phyloP scores from a whole-genome alignment of 2,113 vertebrate species.

The Oryzias woworae region DNA sequence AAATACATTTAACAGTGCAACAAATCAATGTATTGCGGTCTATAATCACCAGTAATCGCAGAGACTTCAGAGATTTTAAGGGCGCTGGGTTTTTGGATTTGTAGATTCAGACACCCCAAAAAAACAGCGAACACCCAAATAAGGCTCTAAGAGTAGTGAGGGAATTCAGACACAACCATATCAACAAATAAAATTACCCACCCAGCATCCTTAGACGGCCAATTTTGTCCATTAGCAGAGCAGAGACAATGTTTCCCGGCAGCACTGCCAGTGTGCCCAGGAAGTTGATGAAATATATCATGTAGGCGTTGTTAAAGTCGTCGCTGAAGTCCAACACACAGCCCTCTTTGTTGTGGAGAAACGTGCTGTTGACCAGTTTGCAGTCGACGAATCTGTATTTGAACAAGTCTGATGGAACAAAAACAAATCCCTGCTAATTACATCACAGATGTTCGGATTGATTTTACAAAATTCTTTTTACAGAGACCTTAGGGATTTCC shows the following conservation, averaged over 20 bases:
- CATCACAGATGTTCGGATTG: too few relatives aligned
- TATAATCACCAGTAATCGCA: too few relatives aligned
- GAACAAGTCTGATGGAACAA: constrained; percentile 83
- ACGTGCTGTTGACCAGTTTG: constrained; percentile 90
- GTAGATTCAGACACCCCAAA: too few relatives aligned
- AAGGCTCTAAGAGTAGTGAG: too few relatives aligned
- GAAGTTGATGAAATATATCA: constrained; percentile 99
- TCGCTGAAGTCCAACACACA: constrained; percentile 95
- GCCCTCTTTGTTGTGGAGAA: constrained; percentile 96
- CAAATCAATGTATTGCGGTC: too few relatives aligned
- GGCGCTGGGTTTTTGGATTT: too few relatives aligned
- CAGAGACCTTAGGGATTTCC: too few relatives aligned
- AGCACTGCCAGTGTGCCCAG: constrained; percentile 92
- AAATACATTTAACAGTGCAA: too few relatives aligned
- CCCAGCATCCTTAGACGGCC: constrained; percentile 96
- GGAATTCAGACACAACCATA: too few relatives aligned
- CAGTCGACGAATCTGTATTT: constrained; percentile 93
- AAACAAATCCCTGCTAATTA: background rate
- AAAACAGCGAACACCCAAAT: too few relatives aligned
- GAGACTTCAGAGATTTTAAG: too few relatives aligned
- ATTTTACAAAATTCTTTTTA: too few relatives aligned
- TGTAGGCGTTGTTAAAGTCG: constrained; percentile 94
- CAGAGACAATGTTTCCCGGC: constrained; percentile 94
- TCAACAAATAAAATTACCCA: constrained; percentile 56
- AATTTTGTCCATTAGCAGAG: constrained; percentile 97